Evolutionary conservation across 92 coral and sea anemone genomes (phyloP), one percentile per base, ranked within the genome.

Genomic region (Umimayanthus chanpuru): DNA sequence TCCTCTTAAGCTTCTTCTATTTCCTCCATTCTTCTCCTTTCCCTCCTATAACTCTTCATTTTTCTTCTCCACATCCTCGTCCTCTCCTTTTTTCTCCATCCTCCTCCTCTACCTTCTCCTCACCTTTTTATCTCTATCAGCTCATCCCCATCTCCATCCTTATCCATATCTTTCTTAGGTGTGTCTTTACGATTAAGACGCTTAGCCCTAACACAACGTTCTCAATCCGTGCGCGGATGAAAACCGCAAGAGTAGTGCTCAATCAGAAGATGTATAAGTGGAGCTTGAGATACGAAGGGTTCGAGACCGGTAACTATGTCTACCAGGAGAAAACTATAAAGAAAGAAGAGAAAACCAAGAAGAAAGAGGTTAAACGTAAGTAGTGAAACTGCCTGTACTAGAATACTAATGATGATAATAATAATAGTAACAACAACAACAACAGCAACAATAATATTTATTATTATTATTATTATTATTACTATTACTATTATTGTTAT

Each of bases 351-450:
- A 73, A 36, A 16, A 75, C 39, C 5, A 30, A 73, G 23, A 73
- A 36, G 78, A 73, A 73, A 41, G 76, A 39, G 79, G 58, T 14
- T 15, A 9, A 39, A 75, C 79, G 79, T 75, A 75, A 75, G 79
- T 18, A 55, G 16, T 55, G 64, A 55, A 55, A 15, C 10, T 32
- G 36, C 36, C 36, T 32, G 36, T 32, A 32, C 36, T 32, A 32
- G 0, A 32, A 2, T 32, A 32, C 1, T 32, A 32, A 32, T 32
- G 2, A 32, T 32, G 36, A 32, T 32, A 2, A 32, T 32, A 32
- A 0, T 32, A 32, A 0, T 32, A 32, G 36, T 32, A 32, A 32
- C 36, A 32, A 32, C 36, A 32, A 32, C 36, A 32, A 32, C 36
- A 32, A 32, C 0, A 32, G 36, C 36, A 32, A 32, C 36, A 32